phyloP scores from a whole-genome alignment of 2,888 invertebrate genomes.

The Aquatica leii region DNA sequence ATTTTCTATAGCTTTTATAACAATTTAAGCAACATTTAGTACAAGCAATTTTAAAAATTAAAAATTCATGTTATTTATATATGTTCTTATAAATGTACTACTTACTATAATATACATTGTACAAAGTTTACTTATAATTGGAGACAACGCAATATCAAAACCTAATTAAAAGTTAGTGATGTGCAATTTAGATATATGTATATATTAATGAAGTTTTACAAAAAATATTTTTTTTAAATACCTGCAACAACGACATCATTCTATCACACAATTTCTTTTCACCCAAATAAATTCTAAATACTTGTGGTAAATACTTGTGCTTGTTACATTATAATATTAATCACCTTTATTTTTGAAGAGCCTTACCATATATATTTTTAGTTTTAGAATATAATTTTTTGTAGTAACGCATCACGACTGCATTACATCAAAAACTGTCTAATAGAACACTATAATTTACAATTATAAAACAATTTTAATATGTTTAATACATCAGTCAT shows the following conservation, averaged over 20 bases:
- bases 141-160: too few relatives aligned
- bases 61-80: conserved; percentile 23
- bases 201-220: too few relatives aligned
- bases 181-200: too few relatives aligned
- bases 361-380: conserved; percentile 1
- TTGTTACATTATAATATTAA: background rate
- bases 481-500: conserved; percentile 38
- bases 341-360: background rate
- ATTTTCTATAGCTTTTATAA: conserved; percentile 6
- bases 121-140: too few relatives aligned
- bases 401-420: conserved; percentile 16
- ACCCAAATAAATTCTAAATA: conserved; percentile 1
- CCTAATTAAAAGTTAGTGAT: too few relatives aligned
- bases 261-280: conserved; percentile 2
- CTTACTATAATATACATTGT: too few relatives aligned
- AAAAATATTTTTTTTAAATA: too few relatives aligned
- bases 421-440: conserved; percentile 25
- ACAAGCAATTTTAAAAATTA: conserved; percentile 26
- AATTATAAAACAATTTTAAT: conserved; percentile 35
- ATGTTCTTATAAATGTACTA: background rate
- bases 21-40: conserved; percentile 28
- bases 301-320: conserved; percentile 11
- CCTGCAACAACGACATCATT: background rate
- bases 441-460: conserved; percentile 33
- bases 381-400: conserved; percentile 22